Percentiles rank a stretch among this genome's conserved stretches.
phyloP scores from a whole-genome alignment of 2,113 vertebrate species.

The Melanerpes aurifrons region DNA sequence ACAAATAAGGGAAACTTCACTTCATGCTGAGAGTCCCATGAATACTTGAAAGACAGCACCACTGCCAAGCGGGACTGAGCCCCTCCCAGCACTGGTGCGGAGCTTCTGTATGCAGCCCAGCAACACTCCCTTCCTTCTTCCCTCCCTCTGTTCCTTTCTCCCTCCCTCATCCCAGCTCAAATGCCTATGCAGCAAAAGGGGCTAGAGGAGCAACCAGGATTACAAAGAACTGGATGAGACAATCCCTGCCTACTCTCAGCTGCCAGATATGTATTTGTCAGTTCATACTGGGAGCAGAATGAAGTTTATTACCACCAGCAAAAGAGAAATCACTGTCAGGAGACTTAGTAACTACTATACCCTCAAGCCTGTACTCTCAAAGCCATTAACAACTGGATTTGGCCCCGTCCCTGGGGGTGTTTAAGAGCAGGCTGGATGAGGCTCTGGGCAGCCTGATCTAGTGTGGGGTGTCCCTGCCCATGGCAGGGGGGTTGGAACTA shows the following conservation, averaged over 20 bases:
- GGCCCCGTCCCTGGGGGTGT: too few relatives aligned
- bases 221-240: background rate
- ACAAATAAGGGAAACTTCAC: constrained; percentile 1
- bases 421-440: too few relatives aligned
- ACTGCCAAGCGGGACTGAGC: background rate
- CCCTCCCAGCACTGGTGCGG: background rate
- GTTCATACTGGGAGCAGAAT: background rate
- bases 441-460: too few relatives aligned
- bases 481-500: too few relatives aligned
- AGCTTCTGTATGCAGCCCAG: background rate
- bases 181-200: background rate
- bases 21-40: background rate
- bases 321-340: background rate
- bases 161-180: background rate
- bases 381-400: too few relatives aligned
- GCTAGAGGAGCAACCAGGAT: background rate
- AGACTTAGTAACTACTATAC: background rate
- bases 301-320: background rate
- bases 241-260: background rate
- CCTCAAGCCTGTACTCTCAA: background rate
- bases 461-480: too few relatives aligned
- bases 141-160: background rate
- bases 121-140: background rate
- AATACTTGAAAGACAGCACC: background rate
- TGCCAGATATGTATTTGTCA: background rate